These are phyloP conservation scores for Tamandua tetradactyla DNA, from an alignment of 2,797 vertebrate species.

Conservation along the genomic window DNA sequence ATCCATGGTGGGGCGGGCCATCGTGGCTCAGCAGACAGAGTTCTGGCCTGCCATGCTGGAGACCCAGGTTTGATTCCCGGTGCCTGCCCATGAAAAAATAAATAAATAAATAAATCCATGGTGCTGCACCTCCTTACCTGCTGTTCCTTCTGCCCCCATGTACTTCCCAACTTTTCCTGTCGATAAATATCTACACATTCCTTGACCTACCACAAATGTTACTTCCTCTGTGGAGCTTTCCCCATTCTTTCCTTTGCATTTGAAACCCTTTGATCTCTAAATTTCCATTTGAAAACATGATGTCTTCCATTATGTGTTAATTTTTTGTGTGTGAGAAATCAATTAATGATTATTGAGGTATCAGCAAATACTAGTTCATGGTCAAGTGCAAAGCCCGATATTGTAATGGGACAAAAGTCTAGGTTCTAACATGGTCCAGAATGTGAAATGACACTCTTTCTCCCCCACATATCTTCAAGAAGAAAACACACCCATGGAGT, in stretches of 20 bases:
- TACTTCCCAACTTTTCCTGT: background rate
- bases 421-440: background rate
- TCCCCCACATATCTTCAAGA: background rate
- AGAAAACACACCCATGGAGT: background rate
- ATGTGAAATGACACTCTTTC: background rate
- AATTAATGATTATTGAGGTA: background rate
- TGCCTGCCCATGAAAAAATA: no score
- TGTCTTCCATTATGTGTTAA: background rate
- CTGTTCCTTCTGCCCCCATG: background rate
- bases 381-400: background rate
- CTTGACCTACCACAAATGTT: background rate
- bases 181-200: background rate
- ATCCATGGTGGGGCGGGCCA: no score
- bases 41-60: no score
- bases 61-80: no score
- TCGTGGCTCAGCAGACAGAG: no score
- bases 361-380: background rate
- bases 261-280: background rate
- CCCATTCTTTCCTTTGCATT: background rate
- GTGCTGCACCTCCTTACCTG: no score
- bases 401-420: background rate
- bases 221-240: background rate
- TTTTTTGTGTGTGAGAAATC: conserved; percentile 17
- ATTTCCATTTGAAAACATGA: background rate
- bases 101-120: no score